Base-by-base conservation (phyloP, 1,140 invertebrate genomes). In the Prorops nasuta region DNA sequence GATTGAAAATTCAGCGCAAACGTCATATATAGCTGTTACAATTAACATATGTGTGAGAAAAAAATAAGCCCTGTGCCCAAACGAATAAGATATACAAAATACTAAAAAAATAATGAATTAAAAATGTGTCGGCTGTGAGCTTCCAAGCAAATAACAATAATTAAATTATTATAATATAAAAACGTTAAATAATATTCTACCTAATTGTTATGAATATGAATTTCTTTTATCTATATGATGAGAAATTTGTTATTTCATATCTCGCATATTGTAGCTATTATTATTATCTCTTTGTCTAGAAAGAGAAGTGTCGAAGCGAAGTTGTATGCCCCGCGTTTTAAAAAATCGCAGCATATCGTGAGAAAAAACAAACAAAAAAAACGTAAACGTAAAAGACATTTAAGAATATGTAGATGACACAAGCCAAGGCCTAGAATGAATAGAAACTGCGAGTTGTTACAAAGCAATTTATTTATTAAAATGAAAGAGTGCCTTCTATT, bases 71-170 rank as follows among this genome's bases (percentile, higher is more conserved):
- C 61, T 45, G 54, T 66, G 61, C 64, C 64, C 60, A 64, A 65
- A 55, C 55, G 62, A 73, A 69, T 61, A 66, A 67, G 51, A n/a
- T n/a, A n/a, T 51, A 59, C 59, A 64, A 69, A 61, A 61, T 49
- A 53, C 51, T 61, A 55, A 70, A 65, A 66, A 65, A 67, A 67
- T 71, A 63, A 69, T 68, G 66, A 71, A 71, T 68, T 66, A 63
- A 62, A 69, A 70, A 74, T 70, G 71, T 75, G 72, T 75, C 72
- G 74, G 74, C 74, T 76, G 74, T 76, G 74, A 76, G 74, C 74
- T 76, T 76, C 72, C 69, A 74, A 76, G 74, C 74, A 74, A 77
- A 74, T 77, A 77, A 77, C 73, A 77, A 77, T 76, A 77, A 77
- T 76, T 77, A 77, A 77, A 75, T 74, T 76, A 76, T 76, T 74